These are phyloP conservation scores for Carassius auratus DNA, from an alignment of 2,113 vertebrate genomes.

Conservation along the genomic window DNA sequence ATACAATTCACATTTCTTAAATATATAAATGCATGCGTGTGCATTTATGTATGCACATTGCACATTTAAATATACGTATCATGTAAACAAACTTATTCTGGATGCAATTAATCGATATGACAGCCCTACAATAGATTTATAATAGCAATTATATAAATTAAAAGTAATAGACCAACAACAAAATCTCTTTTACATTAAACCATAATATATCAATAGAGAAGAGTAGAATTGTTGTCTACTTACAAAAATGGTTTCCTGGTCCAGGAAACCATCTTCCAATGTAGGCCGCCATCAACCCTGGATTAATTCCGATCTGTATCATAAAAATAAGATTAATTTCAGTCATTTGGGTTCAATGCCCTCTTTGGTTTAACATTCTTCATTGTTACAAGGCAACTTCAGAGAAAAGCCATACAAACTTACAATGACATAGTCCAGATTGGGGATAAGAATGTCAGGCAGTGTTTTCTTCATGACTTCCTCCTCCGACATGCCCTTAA, in stretches of 20 bases:
- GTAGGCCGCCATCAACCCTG: conserved; percentile 96
- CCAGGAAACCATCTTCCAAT: conserved; percentile 98
- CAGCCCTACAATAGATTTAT: neutral
- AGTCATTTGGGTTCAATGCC: neutral
- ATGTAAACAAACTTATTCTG: no score
- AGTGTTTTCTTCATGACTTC: conserved; percentile 96
- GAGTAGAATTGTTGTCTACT: conserved; percentile 60
- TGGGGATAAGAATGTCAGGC: conserved; percentile 92
- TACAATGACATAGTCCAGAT: conserved; percentile 98
- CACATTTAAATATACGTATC: no score
- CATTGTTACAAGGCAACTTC: neutral
- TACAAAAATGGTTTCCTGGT: conserved; percentile 98
- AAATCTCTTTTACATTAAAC: neutral
- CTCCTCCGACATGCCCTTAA: conserved; percentile 95
- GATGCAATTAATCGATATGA: no score
- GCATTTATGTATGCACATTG: no score
- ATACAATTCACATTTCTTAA: no score
- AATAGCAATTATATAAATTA: neutral
- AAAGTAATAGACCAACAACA: no score
- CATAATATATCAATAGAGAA: neutral
- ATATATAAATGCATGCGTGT: no score
- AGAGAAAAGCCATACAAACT: conserved; percentile 61
- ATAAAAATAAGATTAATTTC: neutral
- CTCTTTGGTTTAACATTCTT: neutral
- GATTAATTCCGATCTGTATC: conserved; percentile 95